Base-by-base conservation (phyloP, 2,888 invertebrate species). In the Euplexia lucipara region DNA sequence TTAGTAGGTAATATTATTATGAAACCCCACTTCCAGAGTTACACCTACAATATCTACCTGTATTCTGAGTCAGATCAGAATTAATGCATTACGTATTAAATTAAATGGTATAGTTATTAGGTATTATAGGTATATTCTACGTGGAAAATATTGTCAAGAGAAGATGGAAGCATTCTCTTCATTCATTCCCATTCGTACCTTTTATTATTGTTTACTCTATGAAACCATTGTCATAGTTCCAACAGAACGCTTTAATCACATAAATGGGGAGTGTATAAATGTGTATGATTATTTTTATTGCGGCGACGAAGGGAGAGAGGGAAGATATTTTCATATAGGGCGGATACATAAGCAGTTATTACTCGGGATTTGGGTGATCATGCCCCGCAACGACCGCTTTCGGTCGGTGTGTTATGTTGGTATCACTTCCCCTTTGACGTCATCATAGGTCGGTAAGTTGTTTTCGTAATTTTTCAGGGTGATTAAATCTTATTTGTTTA, bases 331-430 rank as follows among this genome's bases (percentile, higher is more conserved):
- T 47, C 71, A 57, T 64, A 75, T 73, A 74, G 79, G 78, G 56
- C 78, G 81, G 81, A 81, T 75, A 76, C 79, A 72, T 78, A 69
- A 79, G 65, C 75, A 66, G 70, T 79, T 81, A 79, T 75, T 67
- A 70, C 61, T 58, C 22, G 62, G 79, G 69, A 79, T 79, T 75
- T 68, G 41, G 67, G 75, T 54, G 59, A 63, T 79, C 64, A 79
- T 66, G 56, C 39, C 51, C 42, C 37, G 49, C 22, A 70, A 78
- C 64, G 75, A 65, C 75, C 78, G 67, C 67, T 75, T 62, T 58
- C 32, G 44, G 42, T 45, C 44, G 61, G 60, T 63, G 60, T 53
- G 42, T 70, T 62, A 68, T 66, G 67, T 67, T 65, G 41, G 35
- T 54, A 56, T 47, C 65, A 65, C 65, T 77, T 79, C 77, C 71